Evolutionary conservation across 1,140 invertebrate genomes (phyloP), one percentile per base, ranked within the genome.

Genomic region (Papilio aristodemus): DNA sequence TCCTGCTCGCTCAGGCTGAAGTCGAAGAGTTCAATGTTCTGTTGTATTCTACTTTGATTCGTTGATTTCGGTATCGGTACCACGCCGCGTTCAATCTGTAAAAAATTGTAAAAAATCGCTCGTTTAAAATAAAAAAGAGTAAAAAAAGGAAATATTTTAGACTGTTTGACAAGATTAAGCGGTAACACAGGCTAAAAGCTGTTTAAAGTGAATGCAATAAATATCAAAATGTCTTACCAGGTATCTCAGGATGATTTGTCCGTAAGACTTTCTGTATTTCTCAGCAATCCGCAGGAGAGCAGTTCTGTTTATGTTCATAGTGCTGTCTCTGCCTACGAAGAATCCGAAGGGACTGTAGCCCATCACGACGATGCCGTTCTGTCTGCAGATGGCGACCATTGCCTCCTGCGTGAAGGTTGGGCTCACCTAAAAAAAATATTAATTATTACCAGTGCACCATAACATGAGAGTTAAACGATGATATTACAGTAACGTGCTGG

Each of bases 291-390:
- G 86, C 10, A 92, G 83, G 0, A 96, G 85, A 66, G 92, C 90
- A 0, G 93, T 84, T 63, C 92, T 91, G 11, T 95, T 92, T 3
- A 92, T 83, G 3, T 90, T 88, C 0, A 93, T 85, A 22, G 88
- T 81, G 7, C 59, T 62, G 17, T 76, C 68, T 39, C 85, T 78
- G 64, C 75, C 71, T 1, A 91, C 85, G 59, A 92, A 85, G 41
- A 94, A 94, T 1, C 95, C 95, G 14, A 97, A 92, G 0, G 96
- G 95, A 80, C 94, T 93, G 89, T 96, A 97, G 1, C 94, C 95
- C 38, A 94, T 95, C 4, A 97, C 80, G 1, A 82, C 73, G 19
- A 97, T 94, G 7, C 92, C 92, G 9, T 93, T 86, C n/a, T 88
- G 74, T 67, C 93, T 92, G 83, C 95, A 96, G 71, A 94, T 95